Base-by-base conservation (phyloP, 2,113 vertebrate genomes). In the Chloebia gouldiae region DNA sequence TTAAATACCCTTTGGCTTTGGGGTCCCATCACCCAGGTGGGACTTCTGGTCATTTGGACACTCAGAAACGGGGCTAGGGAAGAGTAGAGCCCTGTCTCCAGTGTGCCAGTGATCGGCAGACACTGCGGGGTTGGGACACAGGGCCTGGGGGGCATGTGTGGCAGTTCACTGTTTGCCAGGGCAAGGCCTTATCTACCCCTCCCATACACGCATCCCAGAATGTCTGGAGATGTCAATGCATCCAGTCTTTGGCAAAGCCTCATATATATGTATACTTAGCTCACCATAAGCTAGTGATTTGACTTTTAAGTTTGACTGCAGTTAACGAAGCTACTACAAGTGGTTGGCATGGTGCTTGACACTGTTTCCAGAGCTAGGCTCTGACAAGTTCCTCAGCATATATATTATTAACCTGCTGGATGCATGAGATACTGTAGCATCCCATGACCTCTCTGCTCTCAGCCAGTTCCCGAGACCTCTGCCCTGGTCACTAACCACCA, bases 1-100 rank as follows among this genome's bases (percentile, higher is more conserved):
- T 47, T 47, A 47, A 47, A 47, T 19, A 39, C 2, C 2, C 19
- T 10, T 10, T 64, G 18, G n/a, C n/a, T 56, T 73, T 6, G 7
- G 30, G 4, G 4, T 33, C 23, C 21, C 0, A 0, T 9, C 1
- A 3, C 14, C 18, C 7, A 22, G n/a, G 27, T 54, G 28, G 18
- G 15, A 63, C 18, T 73, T 73, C n/a, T 3, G 2, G 39, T 63
- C 22, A 39, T 39, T 39, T 33, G 7, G n/a, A 39, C 22, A 33
- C 22, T 39, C 22, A 22, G 28, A 51, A 53, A 4, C 17, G 27
- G 47, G 13, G 6, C 25, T 63, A 27, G 9, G 33, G 39, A 22
- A 33, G 14, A 27, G 17, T 6, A 13, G 39, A 53, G 17, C 33
- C 22, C 28, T 45, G 18, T 9, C 18, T 63, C 9, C 28, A 21